Evolutionary conservation across 1,140 invertebrate species (phyloP).

Genomic region (Luehdorfia chinensis): DNA sequence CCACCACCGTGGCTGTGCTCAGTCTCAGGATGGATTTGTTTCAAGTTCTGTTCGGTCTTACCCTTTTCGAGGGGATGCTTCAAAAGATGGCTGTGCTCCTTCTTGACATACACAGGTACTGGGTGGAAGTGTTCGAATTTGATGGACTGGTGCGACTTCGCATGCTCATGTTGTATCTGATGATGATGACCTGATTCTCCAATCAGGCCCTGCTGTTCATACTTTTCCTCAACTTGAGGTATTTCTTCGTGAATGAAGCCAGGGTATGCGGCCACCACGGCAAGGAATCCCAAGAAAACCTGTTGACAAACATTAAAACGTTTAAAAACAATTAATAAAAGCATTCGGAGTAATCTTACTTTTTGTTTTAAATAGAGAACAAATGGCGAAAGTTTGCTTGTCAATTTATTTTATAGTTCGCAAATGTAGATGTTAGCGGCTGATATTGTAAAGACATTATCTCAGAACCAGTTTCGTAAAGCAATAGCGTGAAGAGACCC

Average conservation of each 20-base stretch:
- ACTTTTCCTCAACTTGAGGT: conserved; percentile 52
- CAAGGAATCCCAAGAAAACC: conserved; percentile 72
- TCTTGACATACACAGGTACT: conserved; percentile 81
- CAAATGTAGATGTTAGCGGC: conserved; percentile 15
- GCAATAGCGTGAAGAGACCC: conserved; percentile 33
- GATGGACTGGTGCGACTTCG: conserved; percentile 81
- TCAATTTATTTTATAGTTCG: conserved; percentile 23
- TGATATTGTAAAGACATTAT: conserved; percentile 15
- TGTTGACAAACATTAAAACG: too few species aligned
- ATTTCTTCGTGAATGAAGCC: conserved; percentile 68
- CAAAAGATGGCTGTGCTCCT: conserved; percentile 79
- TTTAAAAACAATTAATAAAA: too few species aligned
- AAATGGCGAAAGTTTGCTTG: conserved; percentile 19
- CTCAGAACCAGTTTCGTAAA: conserved; percentile 32
- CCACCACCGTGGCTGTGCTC: conserved; percentile 78
- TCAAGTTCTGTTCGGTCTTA: conserved; percentile 78
- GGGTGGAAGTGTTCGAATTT: conserved; percentile 82
- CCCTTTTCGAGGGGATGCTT: conserved; percentile 80
- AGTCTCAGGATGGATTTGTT: conserved; percentile 78
- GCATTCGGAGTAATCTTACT: too few species aligned
- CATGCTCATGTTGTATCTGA: conserved; percentile 79
- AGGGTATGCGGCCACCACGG: conserved; percentile 63
- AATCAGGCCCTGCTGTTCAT: conserved; percentile 63
- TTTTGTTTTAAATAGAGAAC: too few species aligned
- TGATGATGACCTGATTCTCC: conserved; percentile 79